Conservation (phyloP, 2,888 invertebrate genomes). For the Cataglyphis rosenhaueri region DNA sequence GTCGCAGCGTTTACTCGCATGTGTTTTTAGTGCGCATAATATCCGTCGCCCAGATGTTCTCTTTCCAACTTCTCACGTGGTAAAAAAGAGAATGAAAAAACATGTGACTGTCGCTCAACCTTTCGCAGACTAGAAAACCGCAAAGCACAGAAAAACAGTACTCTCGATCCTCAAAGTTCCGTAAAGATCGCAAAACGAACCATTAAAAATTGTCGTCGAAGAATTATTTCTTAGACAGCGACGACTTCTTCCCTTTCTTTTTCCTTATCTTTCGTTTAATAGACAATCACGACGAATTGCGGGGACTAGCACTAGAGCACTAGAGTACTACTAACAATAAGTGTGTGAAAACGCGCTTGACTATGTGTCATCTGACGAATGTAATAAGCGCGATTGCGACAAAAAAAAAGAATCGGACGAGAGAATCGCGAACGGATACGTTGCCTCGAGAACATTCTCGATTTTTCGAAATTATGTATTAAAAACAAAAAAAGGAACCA, state of each 20-base stretch:
- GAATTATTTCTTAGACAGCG: not conserved
- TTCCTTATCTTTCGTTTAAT: slow-evolving; percentile 34
- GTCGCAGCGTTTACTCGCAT: slow-evolving; percentile 61
- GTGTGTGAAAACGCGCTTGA: slow-evolving; percentile 29
- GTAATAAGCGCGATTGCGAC: slow-evolving; percentile 18
- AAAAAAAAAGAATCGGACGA: slow-evolving; percentile 53
- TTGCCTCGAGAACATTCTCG: slow-evolving; percentile 62
- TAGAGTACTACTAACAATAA: slow-evolving; percentile 2
- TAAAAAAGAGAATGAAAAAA: slow-evolving; percentile 67
- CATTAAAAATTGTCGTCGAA: slow-evolving; percentile 28
- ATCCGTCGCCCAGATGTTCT: slow-evolving; percentile 70
- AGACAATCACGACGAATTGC: slow-evolving; percentile 47
- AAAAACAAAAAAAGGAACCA: slow-evolving; percentile 56
- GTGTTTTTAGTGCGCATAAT: slow-evolving; percentile 56
- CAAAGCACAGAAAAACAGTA: slow-evolving; percentile 32
- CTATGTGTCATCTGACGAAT: slow-evolving; percentile 43
- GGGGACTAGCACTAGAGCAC: slow-evolving; percentile 36
- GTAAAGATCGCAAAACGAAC: slow-evolving; percentile 30
- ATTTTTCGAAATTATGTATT: slow-evolving; percentile 30
- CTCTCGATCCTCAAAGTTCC: slow-evolving; percentile 11
- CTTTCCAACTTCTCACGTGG: slow-evolving; percentile 21
- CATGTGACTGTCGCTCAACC: slow-evolving; percentile 51
- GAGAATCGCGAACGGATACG: slow-evolving; percentile 67
- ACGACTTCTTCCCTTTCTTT: slow-evolving; percentile 27
- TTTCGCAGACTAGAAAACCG: slow-evolving; percentile 50